phyloP scores from a whole-genome alignment of 2,888 invertebrate species.

The Tineola bisselliella region DNA sequence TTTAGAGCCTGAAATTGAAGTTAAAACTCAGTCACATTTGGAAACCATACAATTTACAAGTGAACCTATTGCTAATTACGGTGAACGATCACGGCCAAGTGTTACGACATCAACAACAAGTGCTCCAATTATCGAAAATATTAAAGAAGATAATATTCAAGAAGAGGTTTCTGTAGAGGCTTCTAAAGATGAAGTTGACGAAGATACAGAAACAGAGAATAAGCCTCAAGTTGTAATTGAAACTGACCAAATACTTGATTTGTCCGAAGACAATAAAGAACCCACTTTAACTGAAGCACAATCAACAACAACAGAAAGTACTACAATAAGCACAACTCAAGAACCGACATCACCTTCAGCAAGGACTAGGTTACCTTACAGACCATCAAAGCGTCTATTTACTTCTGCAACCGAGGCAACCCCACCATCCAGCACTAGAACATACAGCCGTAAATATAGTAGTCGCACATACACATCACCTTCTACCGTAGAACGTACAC shows the following conservation, averaged over 20 bases:
- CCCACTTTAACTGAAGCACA: constrained; percentile 9
- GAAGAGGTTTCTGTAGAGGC: constrained; percentile 16
- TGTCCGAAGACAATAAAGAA: constrained; percentile 18
- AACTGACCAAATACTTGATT: constrained; percentile 29
- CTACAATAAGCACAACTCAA: constrained; percentile 36
- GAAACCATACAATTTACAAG: constrained; percentile 29
- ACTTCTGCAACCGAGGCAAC: constrained; percentile 53
- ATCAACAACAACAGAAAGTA: constrained; percentile 24
- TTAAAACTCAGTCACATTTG: constrained; percentile 32
- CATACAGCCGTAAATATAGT: constrained; percentile 60
- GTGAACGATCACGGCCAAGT: constrained; percentile 37
- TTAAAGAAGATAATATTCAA: constrained; percentile 12
- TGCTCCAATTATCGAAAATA: constrained; percentile 16
- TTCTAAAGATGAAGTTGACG: constrained; percentile 12
- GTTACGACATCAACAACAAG: constrained; percentile 24
- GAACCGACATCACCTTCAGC: constrained; percentile 27
- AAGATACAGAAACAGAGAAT: constrained; percentile 17
- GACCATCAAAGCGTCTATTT: constrained; percentile 46
- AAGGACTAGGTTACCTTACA: constrained; percentile 46
- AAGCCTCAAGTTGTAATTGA: constrained; percentile 31
- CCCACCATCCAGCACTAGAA: constrained; percentile 42
- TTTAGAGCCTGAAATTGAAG: constrained; percentile 33
- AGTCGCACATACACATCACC: constrained; percentile 59
- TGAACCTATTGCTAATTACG: constrained; percentile 40
- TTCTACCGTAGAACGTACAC: constrained; percentile 37